Evolutionary conservation across 2,113 vertebrate species (phyloP).

Genomic region (Xiphophorus maculatus): DNA sequence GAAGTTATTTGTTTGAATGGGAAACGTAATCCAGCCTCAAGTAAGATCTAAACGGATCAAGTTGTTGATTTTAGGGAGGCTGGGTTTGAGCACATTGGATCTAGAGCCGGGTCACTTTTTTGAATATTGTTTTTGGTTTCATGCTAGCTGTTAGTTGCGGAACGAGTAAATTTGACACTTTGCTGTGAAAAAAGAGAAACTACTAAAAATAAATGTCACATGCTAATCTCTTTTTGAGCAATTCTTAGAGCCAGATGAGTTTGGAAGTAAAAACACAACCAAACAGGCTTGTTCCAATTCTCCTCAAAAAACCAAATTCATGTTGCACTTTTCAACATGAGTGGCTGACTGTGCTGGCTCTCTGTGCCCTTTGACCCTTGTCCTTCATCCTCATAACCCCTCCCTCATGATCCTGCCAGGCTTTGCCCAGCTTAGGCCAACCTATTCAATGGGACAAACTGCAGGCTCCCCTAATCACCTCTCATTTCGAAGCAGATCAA

Average conservation of each 20-base stretch:
- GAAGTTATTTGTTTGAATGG: neutral
- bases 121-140: neutral
- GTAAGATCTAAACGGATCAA: neutral
- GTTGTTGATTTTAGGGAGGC: neutral
- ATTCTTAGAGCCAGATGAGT: slow-evolving; percentile 38
- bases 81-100: neutral
- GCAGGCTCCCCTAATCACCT: slow-evolving; percentile 76
- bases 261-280: slow-evolving; percentile 43
- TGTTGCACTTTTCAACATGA: slow-evolving; percentile 61
- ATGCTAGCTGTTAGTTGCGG: neutral
- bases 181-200: slow-evolving; percentile 10
- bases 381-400: slow-evolving; percentile 40
- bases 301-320: slow-evolving; percentile 65
- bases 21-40: slow-evolving; percentile 1
- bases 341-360: slow-evolving; percentile 71
- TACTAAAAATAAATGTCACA: slow-evolving; percentile 38
- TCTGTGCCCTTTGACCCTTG: slow-evolving; percentile 58
- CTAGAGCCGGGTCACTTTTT: neutral
- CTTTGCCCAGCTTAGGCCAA: slow-evolving; percentile 43
- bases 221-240: slow-evolving; percentile 18
- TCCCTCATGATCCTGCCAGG: slow-evolving; percentile 41
- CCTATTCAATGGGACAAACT: slow-evolving; percentile 73
- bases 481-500: slow-evolving; percentile 78
- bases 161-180: slow-evolving; percentile 8
- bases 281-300: slow-evolving; percentile 31